Evolutionary conservation across 2,797 vertebrate genomes (phyloP).

Genomic region (Crenuchus spilurus): DNA sequence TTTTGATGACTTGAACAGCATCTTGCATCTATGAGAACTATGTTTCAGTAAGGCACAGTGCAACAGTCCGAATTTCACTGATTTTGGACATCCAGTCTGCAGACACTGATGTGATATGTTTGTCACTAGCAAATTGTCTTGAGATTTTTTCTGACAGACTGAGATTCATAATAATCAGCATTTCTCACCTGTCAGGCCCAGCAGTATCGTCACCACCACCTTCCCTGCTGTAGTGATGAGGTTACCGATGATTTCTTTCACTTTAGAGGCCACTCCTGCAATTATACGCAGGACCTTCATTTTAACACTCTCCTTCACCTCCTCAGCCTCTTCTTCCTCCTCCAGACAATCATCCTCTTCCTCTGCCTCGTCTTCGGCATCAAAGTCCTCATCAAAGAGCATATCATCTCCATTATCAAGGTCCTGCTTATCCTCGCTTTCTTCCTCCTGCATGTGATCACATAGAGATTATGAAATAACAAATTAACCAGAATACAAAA

Average conservation of each 20-base stretch:
- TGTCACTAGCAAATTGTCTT: not conserved
- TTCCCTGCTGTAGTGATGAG: conserved; percentile 96
- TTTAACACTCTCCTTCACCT: conserved; percentile 87
- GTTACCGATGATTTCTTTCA: conserved; percentile 95
- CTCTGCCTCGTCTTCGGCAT: conserved; percentile 84
- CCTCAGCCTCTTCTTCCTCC: conserved; percentile 79
- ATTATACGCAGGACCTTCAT: conserved; percentile 86
- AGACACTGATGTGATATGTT: not conserved
- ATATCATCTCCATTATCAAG: conserved; percentile 79
- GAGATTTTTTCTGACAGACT: not conserved
- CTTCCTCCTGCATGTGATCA: conserved; percentile 55
- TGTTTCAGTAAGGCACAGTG: too few relatives aligned
- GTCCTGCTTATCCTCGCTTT: conserved; percentile 87
- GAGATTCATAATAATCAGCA: not conserved
- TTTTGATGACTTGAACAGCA: too few relatives aligned
- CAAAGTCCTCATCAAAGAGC: conserved; percentile 88
- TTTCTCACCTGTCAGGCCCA: conserved; percentile 89
- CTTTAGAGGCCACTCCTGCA: conserved; percentile 84
- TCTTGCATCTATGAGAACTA: too few relatives aligned
- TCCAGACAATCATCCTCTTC: conserved; percentile 74
- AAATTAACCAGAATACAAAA: conserved; percentile 21
- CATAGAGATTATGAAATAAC: not conserved
- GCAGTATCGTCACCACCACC: conserved; percentile 93
- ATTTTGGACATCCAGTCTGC: too few relatives aligned
- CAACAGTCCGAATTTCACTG: too few relatives aligned